phyloP scores from a whole-genome alignment of 2,113 vertebrate genomes.

The Epinephelus cyanopodus region DNA sequence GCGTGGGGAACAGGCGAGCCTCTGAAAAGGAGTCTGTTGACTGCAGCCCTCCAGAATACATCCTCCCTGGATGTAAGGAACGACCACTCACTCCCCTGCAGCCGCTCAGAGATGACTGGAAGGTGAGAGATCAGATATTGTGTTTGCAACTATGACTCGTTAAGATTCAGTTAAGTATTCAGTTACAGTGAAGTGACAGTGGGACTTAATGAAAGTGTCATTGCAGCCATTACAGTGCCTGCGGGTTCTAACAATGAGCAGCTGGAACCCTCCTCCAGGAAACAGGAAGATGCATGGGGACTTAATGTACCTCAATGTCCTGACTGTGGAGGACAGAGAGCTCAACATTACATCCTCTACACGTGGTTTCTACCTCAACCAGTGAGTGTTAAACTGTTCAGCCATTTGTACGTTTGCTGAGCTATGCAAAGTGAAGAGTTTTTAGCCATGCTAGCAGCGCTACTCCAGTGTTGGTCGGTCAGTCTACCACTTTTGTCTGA shows the following conservation, averaged over 20 bases:
- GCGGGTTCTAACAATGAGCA: conserved; percentile 92
- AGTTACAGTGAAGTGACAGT: not conserved
- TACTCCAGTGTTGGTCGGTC: not conserved
- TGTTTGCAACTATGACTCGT: not conserved
- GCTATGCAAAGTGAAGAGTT: not conserved
- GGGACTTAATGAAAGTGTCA: not conserved
- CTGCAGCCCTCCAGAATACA: conserved; percentile 91
- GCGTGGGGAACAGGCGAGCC: conserved; percentile 83
- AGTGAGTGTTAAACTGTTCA: conserved; percentile 85
- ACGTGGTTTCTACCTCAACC: conserved; percentile 94
- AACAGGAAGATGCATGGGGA: conserved; percentile 97
- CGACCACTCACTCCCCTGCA: conserved; percentile 89
- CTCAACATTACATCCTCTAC: conserved; percentile 93
- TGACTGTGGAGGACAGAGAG: conserved; percentile 92
- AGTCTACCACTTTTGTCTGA: not conserved
- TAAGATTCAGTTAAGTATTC: not conserved
- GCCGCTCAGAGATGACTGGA: conserved; percentile 91
- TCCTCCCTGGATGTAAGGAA: conserved; percentile 93
- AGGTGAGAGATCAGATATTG: conserved; percentile 81
- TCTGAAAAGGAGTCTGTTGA: conserved; percentile 87
- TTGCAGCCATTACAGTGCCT: conserved; percentile 92
- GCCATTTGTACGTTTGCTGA: not conserved
- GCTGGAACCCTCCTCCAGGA: conserved; percentile 97
- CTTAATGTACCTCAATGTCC: conserved; percentile 92
- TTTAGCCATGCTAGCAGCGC: not conserved